Conservation (phyloP, 2,113 vertebrate species). For the Equus przewalskii region DNA sequence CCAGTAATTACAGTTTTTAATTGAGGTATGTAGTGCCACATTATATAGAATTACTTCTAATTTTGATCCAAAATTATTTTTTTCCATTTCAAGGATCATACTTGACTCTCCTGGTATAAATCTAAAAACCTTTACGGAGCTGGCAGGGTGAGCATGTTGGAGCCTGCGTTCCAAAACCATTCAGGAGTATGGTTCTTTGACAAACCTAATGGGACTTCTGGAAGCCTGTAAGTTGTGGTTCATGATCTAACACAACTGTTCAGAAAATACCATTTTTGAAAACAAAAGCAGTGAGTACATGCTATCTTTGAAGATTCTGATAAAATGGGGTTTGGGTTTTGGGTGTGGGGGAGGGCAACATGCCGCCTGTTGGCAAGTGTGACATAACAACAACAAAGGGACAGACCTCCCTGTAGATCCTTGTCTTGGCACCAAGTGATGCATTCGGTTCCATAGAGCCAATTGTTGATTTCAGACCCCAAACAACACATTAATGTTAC, state of each 20-base stretch:
- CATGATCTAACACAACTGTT: neutral
- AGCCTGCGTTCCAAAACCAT: neutral
- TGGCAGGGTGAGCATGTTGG: neutral
- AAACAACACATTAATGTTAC: neutral
- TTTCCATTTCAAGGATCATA: neutral
- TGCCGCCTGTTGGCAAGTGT: fast-evolving
- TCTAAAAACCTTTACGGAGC: neutral
- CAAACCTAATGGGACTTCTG: too few relatives aligned
- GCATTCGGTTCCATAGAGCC: neutral
- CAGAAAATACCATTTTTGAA: neutral
- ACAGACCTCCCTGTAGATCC: neutral
- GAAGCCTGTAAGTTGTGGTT: neutral
- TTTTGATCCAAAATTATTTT: neutral
- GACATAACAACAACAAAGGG: neutral
- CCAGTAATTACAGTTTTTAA: neutral
- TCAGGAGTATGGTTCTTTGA: neutral
- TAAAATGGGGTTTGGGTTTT: neutral
- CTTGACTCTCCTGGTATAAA: neutral
- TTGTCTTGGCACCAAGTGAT: neutral
- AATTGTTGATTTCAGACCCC: neutral
- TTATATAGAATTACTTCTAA: neutral
- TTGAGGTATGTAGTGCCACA: neutral
- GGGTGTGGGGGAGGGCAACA: too few relatives aligned
- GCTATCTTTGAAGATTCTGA: neutral
- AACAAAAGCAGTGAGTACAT: neutral